These are phyloP conservation scores for Ceyx margarethae DNA, from an alignment of 2,113 vertebrate genomes.

Conservation along the genomic window DNA sequence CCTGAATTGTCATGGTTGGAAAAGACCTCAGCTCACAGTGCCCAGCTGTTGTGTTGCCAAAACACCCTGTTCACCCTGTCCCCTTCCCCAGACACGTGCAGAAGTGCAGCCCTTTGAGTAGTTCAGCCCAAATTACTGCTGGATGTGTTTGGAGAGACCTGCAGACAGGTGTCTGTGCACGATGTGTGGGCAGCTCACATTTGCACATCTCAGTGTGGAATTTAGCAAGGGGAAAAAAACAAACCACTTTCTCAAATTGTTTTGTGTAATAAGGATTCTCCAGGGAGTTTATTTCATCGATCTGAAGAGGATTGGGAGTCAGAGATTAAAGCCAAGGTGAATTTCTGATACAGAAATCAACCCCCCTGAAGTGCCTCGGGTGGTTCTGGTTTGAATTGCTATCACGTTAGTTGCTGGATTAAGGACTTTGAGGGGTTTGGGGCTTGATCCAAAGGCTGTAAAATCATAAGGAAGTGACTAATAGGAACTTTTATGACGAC, in stretches of 20 bases:
- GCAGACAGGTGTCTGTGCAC: background rate
- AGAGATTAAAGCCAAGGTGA: background rate
- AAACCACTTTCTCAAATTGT: background rate
- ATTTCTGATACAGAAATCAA: background rate
- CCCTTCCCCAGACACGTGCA: background rate
- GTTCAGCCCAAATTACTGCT: slow-evolving; percentile 7
- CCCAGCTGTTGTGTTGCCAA: background rate
- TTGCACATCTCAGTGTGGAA: background rate
- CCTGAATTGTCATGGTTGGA: too few relatives aligned
- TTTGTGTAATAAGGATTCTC: background rate
- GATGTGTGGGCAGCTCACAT: background rate
- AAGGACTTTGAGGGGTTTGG: background rate
- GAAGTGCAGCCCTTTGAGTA: background rate
- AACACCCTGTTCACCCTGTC: background rate
- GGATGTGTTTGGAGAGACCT: background rate
- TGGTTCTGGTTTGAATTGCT: background rate
- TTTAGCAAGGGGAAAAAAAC: background rate
- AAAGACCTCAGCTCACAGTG: too few relatives aligned
- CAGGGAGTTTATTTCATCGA: background rate
- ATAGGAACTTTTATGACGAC: background rate
- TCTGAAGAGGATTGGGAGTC: background rate
- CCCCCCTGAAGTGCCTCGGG: background rate
- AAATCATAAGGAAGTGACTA: background rate
- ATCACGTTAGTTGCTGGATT: background rate
- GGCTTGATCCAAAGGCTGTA: background rate